Evolutionary conservation across 2,113 vertebrate species (phyloP).

Genomic region (Morone saxatilis): DNA sequence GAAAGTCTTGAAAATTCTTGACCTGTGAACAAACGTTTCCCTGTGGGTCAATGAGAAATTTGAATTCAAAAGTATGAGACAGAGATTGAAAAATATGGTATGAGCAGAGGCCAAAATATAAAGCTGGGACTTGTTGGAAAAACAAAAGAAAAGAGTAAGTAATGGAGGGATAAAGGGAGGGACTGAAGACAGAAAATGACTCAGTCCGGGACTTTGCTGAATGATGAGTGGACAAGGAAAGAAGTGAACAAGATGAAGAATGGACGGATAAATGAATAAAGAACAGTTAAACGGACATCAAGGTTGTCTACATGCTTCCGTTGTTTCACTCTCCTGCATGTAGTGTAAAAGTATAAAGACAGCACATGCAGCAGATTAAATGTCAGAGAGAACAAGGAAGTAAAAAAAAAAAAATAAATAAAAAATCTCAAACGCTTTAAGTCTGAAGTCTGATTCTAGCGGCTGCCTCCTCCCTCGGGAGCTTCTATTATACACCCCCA

Average conservation of each 20-base stretch:
- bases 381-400: neutral
- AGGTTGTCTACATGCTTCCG: neutral
- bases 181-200: slow-evolving; percentile 15
- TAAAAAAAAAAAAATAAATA: neutral
- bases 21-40: slow-evolving; percentile 35
- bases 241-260: slow-evolving; percentile 12
- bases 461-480: slow-evolving; percentile 46
- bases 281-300: neutral
- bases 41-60: slow-evolving; percentile 2
- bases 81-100: neutral
- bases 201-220: slow-evolving; percentile 25
- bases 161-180: slow-evolving; percentile 23
- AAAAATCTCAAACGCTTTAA: slow-evolving; percentile 28
- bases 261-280: neutral
- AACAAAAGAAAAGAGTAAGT: slow-evolving; percentile 9
- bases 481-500: slow-evolving; percentile 49
- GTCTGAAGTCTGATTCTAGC: slow-evolving; percentile 42
- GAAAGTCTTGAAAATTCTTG: neutral
- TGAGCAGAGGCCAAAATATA: slow-evolving; percentile 7
- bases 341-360: neutral
- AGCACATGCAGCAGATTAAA: slow-evolving; percentile 22
- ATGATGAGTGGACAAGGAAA: slow-evolving; percentile 15
- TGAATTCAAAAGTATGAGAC: slow-evolving; percentile 17
- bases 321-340: too few relatives aligned
- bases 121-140: slow-evolving; percentile 31